These are phyloP conservation scores for Glareola pratincola DNA, from an alignment of 2,113 vertebrate genomes.

Conservation along the genomic window DNA sequence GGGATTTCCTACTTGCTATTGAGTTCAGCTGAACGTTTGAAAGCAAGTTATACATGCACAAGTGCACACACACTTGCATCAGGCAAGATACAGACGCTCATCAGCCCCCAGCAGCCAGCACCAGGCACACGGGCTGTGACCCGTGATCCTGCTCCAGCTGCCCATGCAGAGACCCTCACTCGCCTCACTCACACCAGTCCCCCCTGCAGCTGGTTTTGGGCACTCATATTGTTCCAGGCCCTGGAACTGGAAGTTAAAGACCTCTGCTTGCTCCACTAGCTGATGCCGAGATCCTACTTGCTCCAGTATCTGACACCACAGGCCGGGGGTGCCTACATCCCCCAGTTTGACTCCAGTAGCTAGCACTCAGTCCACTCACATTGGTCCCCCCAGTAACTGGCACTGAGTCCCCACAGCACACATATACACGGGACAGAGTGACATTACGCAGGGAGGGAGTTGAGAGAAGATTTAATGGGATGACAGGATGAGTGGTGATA, in stretches of 20 bases:
- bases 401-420: background rate
- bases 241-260: background rate
- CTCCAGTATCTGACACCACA: no score
- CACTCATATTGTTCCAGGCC: fast-evolving
- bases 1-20: fast-evolving
- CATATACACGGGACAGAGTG: background rate
- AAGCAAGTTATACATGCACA: background rate
- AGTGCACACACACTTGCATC: fast-evolving
- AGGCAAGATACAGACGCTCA: background rate
- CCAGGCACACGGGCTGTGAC: background rate
- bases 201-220: background rate
- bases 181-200: fast-evolving
- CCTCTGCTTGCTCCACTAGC: background rate
- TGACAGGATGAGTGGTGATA: background rate
- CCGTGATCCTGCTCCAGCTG: fast-evolving
- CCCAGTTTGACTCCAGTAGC: background rate
- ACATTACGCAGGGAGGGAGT: background rate
- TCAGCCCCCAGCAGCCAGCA: background rate
- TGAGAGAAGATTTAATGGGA: background rate
- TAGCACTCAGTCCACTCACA: background rate
- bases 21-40: background rate
- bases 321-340: fast-evolving
- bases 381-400: background rate
- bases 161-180: background rate
- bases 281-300: background rate